These are phyloP conservation scores for Willisornis vidua DNA, from an alignment of 2,113 vertebrate species.

Conservation along the genomic window DNA sequence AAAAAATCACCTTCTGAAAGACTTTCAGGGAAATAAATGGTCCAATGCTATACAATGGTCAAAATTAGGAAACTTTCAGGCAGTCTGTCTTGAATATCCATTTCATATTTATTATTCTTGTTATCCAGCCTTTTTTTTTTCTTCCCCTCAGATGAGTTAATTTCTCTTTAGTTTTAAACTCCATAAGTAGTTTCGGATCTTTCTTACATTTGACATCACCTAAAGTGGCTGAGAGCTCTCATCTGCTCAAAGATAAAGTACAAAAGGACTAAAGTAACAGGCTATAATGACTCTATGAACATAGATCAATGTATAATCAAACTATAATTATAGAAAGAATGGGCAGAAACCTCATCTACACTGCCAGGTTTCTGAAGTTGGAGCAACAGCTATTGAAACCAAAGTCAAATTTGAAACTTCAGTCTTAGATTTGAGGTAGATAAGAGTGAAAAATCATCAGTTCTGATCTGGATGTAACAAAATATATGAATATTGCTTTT, in stretches of 20 bases:
- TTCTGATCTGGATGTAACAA: neutral
- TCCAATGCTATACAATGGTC: neutral
- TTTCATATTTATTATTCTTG: neutral
- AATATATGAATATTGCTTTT: neutral
- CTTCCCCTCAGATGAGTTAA: neutral
- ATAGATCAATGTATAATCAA: neutral
- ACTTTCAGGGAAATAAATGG: neutral
- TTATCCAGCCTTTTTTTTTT: neutral
- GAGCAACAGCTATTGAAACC: neutral
- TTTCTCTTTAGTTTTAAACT: neutral
- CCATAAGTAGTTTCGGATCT: neutral
- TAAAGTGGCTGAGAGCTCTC: neutral
- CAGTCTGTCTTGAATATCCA: neutral
- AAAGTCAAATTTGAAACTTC: neutral
- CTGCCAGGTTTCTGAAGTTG: neutral
- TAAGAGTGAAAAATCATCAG: neutral
- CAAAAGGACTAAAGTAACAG: neutral
- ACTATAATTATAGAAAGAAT: neutral
- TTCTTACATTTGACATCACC: neutral
- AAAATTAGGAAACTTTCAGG: neutral
- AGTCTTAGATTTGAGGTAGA: neutral
- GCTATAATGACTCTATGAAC: neutral
- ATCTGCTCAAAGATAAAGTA: neutral
- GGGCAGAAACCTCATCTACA: neutral
- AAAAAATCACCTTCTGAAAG: neutral